Evolutionary conservation across 1,140 invertebrate species (phyloP).

Genomic region (Drosophila yakuba): DNA sequence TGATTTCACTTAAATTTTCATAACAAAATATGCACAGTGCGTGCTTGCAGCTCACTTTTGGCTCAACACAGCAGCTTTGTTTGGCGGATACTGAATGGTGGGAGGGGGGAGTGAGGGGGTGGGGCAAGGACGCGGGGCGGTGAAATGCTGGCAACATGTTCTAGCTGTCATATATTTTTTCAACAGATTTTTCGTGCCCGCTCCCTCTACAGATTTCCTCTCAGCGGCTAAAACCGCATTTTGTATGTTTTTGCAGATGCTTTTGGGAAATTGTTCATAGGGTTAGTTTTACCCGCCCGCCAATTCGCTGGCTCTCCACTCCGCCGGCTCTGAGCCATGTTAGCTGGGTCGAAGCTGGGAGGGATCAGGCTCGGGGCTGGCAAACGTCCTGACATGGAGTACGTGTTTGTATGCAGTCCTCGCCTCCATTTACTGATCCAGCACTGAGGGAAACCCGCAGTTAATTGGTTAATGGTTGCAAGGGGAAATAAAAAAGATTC

Average conservation of each 20-base stretch:
- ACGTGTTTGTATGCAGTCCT: conserved; percentile 67
- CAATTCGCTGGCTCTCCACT: conserved; percentile 13
- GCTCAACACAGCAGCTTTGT: conserved; percentile 33
- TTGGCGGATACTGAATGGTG: background rate
- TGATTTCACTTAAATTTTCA: conserved; percentile 83
- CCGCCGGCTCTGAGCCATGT: conserved; percentile 31
- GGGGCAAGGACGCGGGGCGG: background rate
- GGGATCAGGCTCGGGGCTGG: conserved; percentile 29
- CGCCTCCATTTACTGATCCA: conserved; percentile 33
- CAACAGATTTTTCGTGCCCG: conserved; percentile 60
- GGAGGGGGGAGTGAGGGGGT: background rate
- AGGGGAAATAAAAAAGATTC: too few species aligned
- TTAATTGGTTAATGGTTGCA: background rate
- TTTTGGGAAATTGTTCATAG: conserved; percentile 75
- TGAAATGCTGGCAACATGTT: conserved; percentile 39
- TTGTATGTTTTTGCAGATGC: conserved; percentile 76
- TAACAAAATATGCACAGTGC: conserved; percentile 80
- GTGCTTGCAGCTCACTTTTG: conserved; percentile 68
- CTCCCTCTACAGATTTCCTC: conserved; percentile 51
- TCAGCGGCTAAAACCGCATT: conserved; percentile 76
- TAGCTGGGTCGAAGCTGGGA: conserved; percentile 13
- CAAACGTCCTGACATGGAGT: conserved; percentile 67
- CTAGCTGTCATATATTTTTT: conserved; percentile 77
- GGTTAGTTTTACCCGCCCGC: conserved; percentile 62
- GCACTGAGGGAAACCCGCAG: conserved; percentile 4